Conservation (phyloP, 2,888 invertebrate genomes). For the Polymixis flavicincta region DNA sequence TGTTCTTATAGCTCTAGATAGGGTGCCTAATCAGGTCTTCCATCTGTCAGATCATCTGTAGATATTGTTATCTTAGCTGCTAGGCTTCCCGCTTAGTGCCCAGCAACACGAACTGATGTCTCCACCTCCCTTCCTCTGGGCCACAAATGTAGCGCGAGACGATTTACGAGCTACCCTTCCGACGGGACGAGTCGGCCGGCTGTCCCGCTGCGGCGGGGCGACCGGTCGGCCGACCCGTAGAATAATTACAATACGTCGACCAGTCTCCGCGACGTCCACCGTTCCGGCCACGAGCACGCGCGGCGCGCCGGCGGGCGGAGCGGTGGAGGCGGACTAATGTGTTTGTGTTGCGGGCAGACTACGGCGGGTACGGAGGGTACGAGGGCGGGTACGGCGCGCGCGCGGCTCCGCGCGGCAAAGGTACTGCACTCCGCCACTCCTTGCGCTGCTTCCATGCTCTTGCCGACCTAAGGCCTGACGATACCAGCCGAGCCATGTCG, state of each 20-base stretch:
- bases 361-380: slow-evolving; percentile 96
- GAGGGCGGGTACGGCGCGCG: slow-evolving; percentile 97
- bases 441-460: slow-evolving; percentile 57
- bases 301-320: slow-evolving; percentile 49
- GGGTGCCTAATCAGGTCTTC: slow-evolving; percentile 5
- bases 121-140: slow-evolving; percentile 1
- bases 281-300: slow-evolving; percentile 50
- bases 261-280: slow-evolving; percentile 60
- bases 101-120: slow-evolving; percentile 3
- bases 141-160: slow-evolving; percentile 38
- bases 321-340: slow-evolving; percentile 87
- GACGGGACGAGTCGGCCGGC: slow-evolving; percentile 33
- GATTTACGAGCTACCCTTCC: slow-evolving; percentile 59
- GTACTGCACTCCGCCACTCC: slow-evolving; percentile 88
- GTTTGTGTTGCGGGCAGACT: slow-evolving; percentile 93
- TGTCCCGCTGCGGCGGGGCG: slow-evolving; percentile 28
- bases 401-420: slow-evolving; percentile 96
- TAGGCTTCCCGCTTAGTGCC: not conserved
- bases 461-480: slow-evolving; percentile 7
- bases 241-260: slow-evolving; percentile 45
- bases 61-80: not conserved
- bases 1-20: slow-evolving; percentile 9
- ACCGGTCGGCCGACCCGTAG: slow-evolving; percentile 33
- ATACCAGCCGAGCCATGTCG: not conserved
- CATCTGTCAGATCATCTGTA: slow-evolving; percentile 1